Evolutionary conservation across 2,797 vertebrate genomes (phyloP).

Genomic region (Sorex maritimensis): DNA sequence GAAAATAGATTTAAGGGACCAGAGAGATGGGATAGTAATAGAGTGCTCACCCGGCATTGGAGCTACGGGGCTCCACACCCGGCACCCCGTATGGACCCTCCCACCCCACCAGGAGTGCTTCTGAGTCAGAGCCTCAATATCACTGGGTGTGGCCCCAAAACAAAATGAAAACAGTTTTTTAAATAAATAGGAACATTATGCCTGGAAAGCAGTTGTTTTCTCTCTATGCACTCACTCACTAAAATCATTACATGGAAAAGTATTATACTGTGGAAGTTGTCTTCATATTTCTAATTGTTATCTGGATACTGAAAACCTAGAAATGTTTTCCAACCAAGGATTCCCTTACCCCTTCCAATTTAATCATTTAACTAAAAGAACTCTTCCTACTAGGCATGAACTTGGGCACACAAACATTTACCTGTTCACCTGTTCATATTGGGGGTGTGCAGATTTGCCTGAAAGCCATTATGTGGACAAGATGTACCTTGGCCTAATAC

Average conservation of each 20-base stretch:
- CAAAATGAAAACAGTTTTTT: too few species aligned
- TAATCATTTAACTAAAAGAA: background rate
- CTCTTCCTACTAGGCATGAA: background rate
- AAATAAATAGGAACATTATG: background rate
- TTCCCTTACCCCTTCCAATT: background rate
- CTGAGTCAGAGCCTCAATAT: too few species aligned
- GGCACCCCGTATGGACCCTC: too few species aligned
- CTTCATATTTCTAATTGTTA: background rate
- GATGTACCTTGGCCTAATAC: background rate
- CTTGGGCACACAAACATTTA: background rate
- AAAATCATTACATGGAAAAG: background rate
- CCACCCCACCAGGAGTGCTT: too few species aligned
- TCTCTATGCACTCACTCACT: background rate
- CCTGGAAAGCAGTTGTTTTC: background rate
- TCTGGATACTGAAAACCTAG: background rate
- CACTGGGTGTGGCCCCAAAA: too few species aligned
- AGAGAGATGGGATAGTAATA: too few species aligned
- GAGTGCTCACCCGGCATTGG: too few species aligned
- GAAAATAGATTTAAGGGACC: background rate
- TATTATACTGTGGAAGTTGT: background rate
- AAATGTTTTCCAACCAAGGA: background rate
- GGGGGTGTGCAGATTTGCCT: background rate
- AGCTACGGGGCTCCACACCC: too few species aligned
- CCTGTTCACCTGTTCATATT: accelerated
- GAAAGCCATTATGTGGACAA: background rate